These are phyloP conservation scores for Morbakka virulenta DNA, from an alignment of 30 jellyfish, hydroid and myxozoan genomes.

Conservation along the genomic window DNA sequence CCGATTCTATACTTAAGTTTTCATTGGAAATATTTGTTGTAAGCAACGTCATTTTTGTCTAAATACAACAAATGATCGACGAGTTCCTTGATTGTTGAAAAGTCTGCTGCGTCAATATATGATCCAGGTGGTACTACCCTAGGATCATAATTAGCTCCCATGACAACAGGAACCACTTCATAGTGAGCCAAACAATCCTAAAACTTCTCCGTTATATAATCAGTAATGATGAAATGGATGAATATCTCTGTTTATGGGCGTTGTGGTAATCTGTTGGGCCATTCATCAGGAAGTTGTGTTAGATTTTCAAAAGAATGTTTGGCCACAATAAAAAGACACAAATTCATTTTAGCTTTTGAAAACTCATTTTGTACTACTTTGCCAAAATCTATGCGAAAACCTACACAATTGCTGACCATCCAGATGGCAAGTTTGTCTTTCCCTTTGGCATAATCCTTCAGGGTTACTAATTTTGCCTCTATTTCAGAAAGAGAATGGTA, in stretches of 20 bases:
- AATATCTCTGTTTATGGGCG: conserved; percentile 58
- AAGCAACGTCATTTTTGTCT: conserved; percentile 54
- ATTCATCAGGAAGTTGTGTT: conserved; percentile 18
- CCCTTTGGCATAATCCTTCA: conserved; percentile 57
- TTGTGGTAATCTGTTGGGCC: conserved; percentile 39
- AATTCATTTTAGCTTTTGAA: no score
- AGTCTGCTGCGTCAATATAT: conserved; percentile 63
- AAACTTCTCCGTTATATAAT: conserved; percentile 86
- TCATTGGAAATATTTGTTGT: conserved; percentile 68
- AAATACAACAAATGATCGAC: conserved; percentile 57
- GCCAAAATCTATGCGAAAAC: no score
- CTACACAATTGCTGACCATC: no score
- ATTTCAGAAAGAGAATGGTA: background rate
- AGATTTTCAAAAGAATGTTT: conserved; percentile 52
- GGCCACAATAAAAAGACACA: conserved; percentile 36
- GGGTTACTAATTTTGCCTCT: no score
- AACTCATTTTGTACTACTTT: no score
- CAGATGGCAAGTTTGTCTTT: no score
- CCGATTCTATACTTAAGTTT: conserved; percentile 40
- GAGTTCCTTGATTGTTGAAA: conserved; percentile 54
- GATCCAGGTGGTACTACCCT: conserved; percentile 70
- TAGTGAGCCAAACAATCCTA: conserved; percentile 43
- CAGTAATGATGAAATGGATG: conserved; percentile 69
- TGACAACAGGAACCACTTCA: conserved; percentile 69
- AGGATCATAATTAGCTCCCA: conserved; percentile 69